Evolutionary conservation across 2,797 vertebrate genomes (phyloP).

Genomic region (Galaxias olidus): DNA sequence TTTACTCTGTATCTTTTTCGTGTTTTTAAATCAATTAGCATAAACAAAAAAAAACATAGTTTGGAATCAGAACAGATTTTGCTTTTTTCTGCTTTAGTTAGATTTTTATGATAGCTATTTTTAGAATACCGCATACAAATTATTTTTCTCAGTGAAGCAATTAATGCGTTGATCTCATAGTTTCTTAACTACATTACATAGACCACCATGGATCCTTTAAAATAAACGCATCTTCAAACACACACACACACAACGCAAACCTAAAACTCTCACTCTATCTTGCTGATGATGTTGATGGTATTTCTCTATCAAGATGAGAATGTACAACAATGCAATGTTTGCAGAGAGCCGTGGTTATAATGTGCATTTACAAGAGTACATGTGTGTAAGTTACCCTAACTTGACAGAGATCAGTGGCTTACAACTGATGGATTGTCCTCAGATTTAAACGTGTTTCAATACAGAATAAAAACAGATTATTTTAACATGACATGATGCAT

Average conservation of each 20-base stretch:
- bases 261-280: conserved; percentile 31
- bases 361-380: conserved; percentile 9
- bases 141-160: conserved; percentile 53
- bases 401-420: conserved; percentile 52
- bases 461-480: conserved; percentile 79
- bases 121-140: conserved; percentile 56
- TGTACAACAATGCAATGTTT: conserved; percentile 24
- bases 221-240: conserved; percentile 15
- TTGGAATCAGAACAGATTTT: conserved; percentile 56
- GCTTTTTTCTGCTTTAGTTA: conserved; percentile 47
- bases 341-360: conserved; percentile 24
- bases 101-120: conserved; percentile 67
- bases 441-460: conserved; percentile 75
- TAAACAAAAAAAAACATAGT: conserved; percentile 40
- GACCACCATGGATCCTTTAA: conserved; percentile 30
- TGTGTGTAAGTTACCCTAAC: conserved; percentile 3
- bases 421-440: conserved; percentile 60
- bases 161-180: conserved; percentile 46
- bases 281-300: conserved; percentile 18
- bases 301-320: conserved; percentile 38
- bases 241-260: conserved; percentile 6
- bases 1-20: conserved; percentile 45
- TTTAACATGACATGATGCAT: conserved; percentile 75
- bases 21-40: conserved; percentile 18
- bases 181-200: conserved; percentile 16